A percentile compares a stretch with the other conserved stretches of the same genome.
phyloP scores from a whole-genome alignment of 2,113 vertebrate species.

The Tenebrosternarchus preto region DNA sequence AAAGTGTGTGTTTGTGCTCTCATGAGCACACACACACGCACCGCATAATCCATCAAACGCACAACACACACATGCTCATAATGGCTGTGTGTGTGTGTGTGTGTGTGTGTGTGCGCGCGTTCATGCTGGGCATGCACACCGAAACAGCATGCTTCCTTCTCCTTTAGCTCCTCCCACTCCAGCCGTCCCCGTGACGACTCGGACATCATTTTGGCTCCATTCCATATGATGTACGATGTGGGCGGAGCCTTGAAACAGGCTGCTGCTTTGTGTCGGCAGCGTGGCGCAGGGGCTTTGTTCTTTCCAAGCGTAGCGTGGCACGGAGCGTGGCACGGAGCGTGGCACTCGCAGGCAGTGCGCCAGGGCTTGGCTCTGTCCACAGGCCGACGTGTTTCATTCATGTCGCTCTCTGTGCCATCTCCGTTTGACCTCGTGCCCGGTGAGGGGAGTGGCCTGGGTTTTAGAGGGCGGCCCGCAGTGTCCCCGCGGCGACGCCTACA shows the following conservation, averaged over 20 bases:
- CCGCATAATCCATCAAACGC: slow-evolving; percentile 50
- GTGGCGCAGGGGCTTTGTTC: slow-evolving; percentile 62
- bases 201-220: slow-evolving; percentile 52
- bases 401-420: slow-evolving; percentile 17
- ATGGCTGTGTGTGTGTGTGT: background rate
- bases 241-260: slow-evolving; percentile 57
- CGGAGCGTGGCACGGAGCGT: no score
- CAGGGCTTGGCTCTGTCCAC: background rate
- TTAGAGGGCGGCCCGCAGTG: background rate
- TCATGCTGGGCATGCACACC: no score
- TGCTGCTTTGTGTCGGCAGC: slow-evolving; percentile 61
- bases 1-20: slow-evolving; percentile 17
- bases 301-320: slow-evolving; percentile 63
- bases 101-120: no score
- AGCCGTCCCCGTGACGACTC: background rate
- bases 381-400: no score
- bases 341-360: no score
- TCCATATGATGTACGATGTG: slow-evolving; percentile 65
- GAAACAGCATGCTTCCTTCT: no score
- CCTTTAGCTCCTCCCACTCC: slow-evolving; percentile 5
- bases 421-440: no score
- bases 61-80: slow-evolving; percentile 49
- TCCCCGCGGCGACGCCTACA: background rate
- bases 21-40: background rate
- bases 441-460: no score